Base-by-base conservation (phyloP, 2,113 vertebrate genomes). In the Hippoglossus stenolepis region DNA sequence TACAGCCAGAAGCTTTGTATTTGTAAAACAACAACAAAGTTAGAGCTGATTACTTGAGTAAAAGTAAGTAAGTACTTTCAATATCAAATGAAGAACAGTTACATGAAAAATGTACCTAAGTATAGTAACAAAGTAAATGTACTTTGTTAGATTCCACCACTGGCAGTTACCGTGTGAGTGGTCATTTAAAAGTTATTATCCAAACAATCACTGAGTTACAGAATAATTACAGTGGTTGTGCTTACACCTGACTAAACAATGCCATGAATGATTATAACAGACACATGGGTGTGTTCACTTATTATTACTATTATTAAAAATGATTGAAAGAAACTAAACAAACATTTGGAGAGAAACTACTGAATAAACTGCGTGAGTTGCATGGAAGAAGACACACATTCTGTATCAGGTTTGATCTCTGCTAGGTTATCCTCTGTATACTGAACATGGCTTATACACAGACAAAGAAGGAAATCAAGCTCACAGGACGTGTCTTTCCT, bases 401-500 rank as follows among this genome's bases (percentile, higher is more conserved):
- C 3, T 24, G 23, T 6, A 69, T 86, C 62, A 77, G 65, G 68
- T 70, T 87, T 90, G 79, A 54, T n/a, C 51, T 21, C 18, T 21
- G 51, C n/a, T 9, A n/a, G 51, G 18, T 54, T 54, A 10, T 10
- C 20, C 20, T 54, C 51, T 21, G 14, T 54, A 91, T 54, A 75
- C 76, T 54, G 68, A 65, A 47, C 45, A 82, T 58, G 69, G 43
- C 69, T 71, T 57, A 65, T 63, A 51, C 47, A 18, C n/a, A 75
- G 56, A 68, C 18, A 65, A 65, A 82, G 1, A 26, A 26, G n/a
- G 49, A 18, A 49, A 3, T 14, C 18, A 51, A 35, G 79, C 76
- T 85, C 80, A 18, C 51, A 79, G 79, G 79, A 83, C 80, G 47
- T 78, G 61, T 35, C 45, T 49, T 61, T 80, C 64, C 79, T 83